Evolutionary conservation across 2,888 invertebrate species (phyloP).

Genomic region (Sympetrum striolatum): DNA sequence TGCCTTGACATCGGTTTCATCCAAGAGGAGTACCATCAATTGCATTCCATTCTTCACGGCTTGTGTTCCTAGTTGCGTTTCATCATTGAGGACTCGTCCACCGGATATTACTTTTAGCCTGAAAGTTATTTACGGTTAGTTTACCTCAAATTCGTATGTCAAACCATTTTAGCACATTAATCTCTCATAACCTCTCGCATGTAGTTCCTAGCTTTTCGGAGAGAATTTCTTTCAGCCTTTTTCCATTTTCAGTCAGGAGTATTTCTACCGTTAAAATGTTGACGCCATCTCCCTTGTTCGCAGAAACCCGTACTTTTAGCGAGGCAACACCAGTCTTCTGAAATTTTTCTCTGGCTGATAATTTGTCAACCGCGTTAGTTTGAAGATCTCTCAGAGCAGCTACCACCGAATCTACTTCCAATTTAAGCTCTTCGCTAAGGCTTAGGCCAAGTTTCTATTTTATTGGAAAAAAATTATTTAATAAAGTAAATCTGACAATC

Average conservation of each 20-base stretch:
- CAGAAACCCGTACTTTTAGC: slow-evolving; percentile 70
- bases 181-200: slow-evolving; percentile 58
- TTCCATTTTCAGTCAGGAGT: slow-evolving; percentile 63
- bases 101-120: slow-evolving; percentile 73
- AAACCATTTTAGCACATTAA: neutral
- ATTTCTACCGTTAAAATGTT: slow-evolving; percentile 65
- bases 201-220: slow-evolving; percentile 61
- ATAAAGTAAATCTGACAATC: neutral
- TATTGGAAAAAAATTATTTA: neutral
- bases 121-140: slow-evolving; percentile 48
- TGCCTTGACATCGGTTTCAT: slow-evolving; percentile 56
- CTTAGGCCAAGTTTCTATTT: slow-evolving; percentile 69
- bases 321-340: slow-evolving; percentile 76
- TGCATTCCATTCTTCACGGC: slow-evolving; percentile 73
- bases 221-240: slow-evolving; percentile 65
- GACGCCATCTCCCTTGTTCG: slow-evolving; percentile 62
- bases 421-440: slow-evolving; percentile 65
- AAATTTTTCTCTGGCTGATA: slow-evolving; percentile 73
- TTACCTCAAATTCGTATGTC: neutral
- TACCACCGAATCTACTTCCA: slow-evolving; percentile 63
- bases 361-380: slow-evolving; percentile 72
- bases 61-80: slow-evolving; percentile 64
- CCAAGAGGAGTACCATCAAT: slow-evolving; percentile 69
- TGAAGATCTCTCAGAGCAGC: slow-evolving; percentile 70
- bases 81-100: slow-evolving; percentile 69